Base-by-base conservation (phyloP, 1,140 invertebrate genomes). In the Drosophila littoralis region DNA sequence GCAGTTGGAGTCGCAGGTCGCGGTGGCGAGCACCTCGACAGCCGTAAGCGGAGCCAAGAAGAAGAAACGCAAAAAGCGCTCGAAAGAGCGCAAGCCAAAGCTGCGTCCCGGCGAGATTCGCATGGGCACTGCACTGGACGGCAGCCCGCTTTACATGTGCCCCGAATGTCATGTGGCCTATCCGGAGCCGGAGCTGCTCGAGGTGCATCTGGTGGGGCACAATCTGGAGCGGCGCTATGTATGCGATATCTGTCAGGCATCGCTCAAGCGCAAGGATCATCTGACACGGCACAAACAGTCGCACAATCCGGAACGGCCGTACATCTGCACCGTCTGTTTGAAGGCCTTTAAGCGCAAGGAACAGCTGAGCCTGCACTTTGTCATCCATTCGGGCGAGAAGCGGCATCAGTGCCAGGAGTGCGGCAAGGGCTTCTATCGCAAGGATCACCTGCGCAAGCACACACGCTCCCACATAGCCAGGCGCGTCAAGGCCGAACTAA, bases 161-260 rank as follows among this genome's bases (percentile, higher is more conserved):
- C 96, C 96, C 5, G 96, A 97, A 83, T 97, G 97, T 81, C 96
- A 97, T 91, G 95, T 97, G 95, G 96, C 96, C 22, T 97, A 97
- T 88, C 96, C 96, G 0, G 96, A 97, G 85, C 95, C 96, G 52
- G 96, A 96, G 52, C 88, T 97, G 13, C 92, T 97, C 5, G 96
- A 97, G 81, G 96, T 97, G 63, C 96, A 97, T 92, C 91, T 97
- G 10, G 94, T 96, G 12, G 96, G 96, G 2, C 96, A 92, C 51
- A 97, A 96, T 46, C 93, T 96, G 79, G 96, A 97, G 81, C 93
- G 96, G 77, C 93, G 95, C 83, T 97, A 97, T 81, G 96, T 97
- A 17, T 97, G 96, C 92, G 96, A 97, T 85, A 97, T 97, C 32
- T 97, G 96, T 77, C 96, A 97, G 64, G 96, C 96, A 13, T 96